These are phyloP conservation scores for Eupithecia exiguata DNA, from an alignment of 2,888 invertebrate species.

Conservation along the genomic window DNA sequence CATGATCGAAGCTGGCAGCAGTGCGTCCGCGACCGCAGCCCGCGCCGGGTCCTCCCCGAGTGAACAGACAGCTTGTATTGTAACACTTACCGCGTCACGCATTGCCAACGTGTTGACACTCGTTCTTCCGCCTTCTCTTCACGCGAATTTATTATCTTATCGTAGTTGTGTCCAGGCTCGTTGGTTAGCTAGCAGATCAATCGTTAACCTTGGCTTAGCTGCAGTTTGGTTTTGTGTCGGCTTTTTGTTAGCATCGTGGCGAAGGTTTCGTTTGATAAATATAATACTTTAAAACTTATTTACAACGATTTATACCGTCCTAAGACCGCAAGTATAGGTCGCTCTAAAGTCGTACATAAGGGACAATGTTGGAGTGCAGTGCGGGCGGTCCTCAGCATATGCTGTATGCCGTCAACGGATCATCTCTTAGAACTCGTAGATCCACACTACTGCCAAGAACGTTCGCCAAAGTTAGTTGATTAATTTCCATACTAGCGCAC, in stretches of 20 bases:
- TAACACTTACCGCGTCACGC: constrained; percentile 28
- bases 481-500: constrained; percentile 56
- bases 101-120: constrained; percentile 7
- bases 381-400: constrained; percentile 69
- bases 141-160: constrained; percentile 28
- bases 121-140: constrained; percentile 37
- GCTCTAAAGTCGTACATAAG: constrained; percentile 59
- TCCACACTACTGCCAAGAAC: constrained; percentile 65
- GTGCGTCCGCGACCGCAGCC: constrained; percentile 71
- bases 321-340: constrained; percentile 43
- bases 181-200: constrained; percentile 12
- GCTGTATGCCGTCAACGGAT: constrained; percentile 74
- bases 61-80: constrained; percentile 37
- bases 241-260: constrained; percentile 27
- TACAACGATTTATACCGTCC: constrained; percentile 16
- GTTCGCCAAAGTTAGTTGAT: constrained; percentile 74
- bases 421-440: constrained; percentile 68
- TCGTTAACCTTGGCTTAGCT: constrained; percentile 34
- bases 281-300: neutral
- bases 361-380: constrained; percentile 66
- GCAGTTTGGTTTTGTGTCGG: constrained; percentile 28
- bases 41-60: constrained; percentile 63
- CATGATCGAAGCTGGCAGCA: constrained; percentile 60
- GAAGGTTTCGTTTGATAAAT: constrained; percentile 11
- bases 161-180: constrained; percentile 6